Evolutionary conservation across 2,888 invertebrate genomes (phyloP), one percentile per base, ranked within the genome.

Genomic region (Drosophila acutilabella): DNA sequence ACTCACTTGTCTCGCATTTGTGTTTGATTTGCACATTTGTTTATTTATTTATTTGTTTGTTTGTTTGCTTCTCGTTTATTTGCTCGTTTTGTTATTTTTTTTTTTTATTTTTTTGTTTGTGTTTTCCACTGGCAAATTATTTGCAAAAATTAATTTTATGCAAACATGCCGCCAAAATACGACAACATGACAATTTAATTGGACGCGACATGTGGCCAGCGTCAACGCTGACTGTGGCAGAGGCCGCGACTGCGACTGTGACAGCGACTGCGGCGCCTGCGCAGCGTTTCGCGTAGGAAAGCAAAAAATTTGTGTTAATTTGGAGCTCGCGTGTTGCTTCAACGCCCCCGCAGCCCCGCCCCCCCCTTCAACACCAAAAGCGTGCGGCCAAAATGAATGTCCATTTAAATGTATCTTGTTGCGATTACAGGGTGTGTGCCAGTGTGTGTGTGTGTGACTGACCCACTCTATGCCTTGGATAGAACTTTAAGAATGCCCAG

Each of bases 101-200:
- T 14, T 41, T 41, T 5, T 36, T 33, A 10, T 2, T 33, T 33
- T 33, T 33, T 50, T n/a, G n/a, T n/a, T n/a, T 33, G n/a, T 30
- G 13, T 6, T 81, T 81, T 68, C 65, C 67, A 69, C 88, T 82
- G 88, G 88, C 84, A 85, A 88, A 89, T 89, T 89, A 85, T 85
- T 85, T 88, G 89, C 74, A 74, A 73, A 78, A 89, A 88, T 86
- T 88, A 86, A 89, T 86, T 86, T 86, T 89, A 80, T 88, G 90
- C 88, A 88, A 90, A 89, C 73, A 87, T 86, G 87, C 84, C 79
- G 81, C 86, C 87, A 81, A 90, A 81, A 80, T 78, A 86, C 78
- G 79, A 82, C 83, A 82, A 89, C 90, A 87, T 87, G 87, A 87
- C 89, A 90, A 89, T 90, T 89, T 87, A 87, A 87, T 87, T 87